phyloP scores from a whole-genome alignment of 2,888 invertebrate genomes.

The Coelopa pilipes region DNA sequence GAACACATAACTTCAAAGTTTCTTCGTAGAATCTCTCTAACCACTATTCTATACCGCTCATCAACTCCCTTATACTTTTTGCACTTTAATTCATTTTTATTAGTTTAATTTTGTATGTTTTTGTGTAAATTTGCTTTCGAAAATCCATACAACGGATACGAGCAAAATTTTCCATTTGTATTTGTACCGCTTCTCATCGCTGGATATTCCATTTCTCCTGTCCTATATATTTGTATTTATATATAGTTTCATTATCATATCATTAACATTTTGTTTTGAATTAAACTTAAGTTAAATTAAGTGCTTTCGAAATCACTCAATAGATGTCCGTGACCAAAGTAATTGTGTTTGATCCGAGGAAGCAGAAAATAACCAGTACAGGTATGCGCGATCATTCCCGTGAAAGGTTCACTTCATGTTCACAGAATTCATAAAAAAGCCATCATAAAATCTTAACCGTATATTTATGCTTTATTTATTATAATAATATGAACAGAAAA shows the following conservation, averaged over 20 bases:
- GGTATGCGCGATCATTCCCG: too few species aligned
- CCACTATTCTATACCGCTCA: neutral
- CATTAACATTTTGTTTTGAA: neutral
- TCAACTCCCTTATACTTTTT: too few species aligned
- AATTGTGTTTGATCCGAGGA: neutral
- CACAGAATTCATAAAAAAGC: too few species aligned
- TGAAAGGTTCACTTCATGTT: too few species aligned
- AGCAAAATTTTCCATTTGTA: constrained; percentile 3
- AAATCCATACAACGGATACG: neutral
- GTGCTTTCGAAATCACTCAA: too few species aligned
- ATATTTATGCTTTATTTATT: too few species aligned
- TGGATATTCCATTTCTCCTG: too few species aligned
- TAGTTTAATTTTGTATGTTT: neutral
- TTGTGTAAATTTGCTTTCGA: constrained; percentile 10
- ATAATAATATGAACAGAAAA: too few species aligned
- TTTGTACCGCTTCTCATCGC: neutral
- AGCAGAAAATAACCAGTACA: too few species aligned
- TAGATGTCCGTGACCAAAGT: neutral
- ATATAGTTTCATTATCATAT: neutral
- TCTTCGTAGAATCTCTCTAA: constrained; percentile 4
- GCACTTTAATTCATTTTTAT: neutral
- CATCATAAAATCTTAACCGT: too few species aligned
- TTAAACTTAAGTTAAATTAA: neutral
- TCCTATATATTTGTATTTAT: neutral
- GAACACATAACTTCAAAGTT: constrained; percentile 30